Evolutionary conservation across 1,140 invertebrate genomes (phyloP).

Genomic region (Drosophila ogumai): DNA sequence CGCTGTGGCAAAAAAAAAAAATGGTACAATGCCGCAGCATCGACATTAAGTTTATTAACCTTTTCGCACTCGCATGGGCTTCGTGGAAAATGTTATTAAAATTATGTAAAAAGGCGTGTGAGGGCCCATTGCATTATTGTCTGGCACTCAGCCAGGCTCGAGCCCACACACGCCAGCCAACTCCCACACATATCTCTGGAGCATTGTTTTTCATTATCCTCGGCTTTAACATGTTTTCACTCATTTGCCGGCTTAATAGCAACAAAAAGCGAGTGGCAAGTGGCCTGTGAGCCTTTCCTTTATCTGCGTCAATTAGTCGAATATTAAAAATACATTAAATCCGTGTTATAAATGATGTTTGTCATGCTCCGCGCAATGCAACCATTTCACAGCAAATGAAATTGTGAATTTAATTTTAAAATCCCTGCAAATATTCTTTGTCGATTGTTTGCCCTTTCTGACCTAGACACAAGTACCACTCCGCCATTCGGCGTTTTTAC

Average conservation of each 20-base stretch:
- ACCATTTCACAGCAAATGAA: conserved; percentile 46
- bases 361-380: conserved; percentile 19
- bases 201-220: conserved; percentile 69
- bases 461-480: conserved; percentile 37
- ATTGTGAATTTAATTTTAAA: conserved; percentile 47
- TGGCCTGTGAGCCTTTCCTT: conserved; percentile 44
- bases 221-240: conserved; percentile 67
- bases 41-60: conserved; percentile 78
- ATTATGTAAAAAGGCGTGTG: conserved; percentile 44
- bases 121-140: conserved; percentile 30
- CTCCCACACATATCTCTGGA: conserved; percentile 16
- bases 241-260: conserved; percentile 54
- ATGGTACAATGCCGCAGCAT: conserved; percentile 37
- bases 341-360: conserved; percentile 58
- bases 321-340: conserved; percentile 82
- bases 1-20: conserved; percentile 21
- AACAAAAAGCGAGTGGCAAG: conserved; percentile 29
- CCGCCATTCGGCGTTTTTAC: conserved; percentile 53
- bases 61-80: conserved; percentile 63
- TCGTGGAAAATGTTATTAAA: conserved; percentile 57
- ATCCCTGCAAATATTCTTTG: neutral
- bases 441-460: conserved; percentile 50
- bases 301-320: conserved; percentile 78
- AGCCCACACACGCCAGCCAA: conserved; percentile 1
- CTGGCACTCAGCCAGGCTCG: conserved; percentile 24